A percentile compares a stretch with the other conserved stretches of the same genome.
These are phyloP conservation scores for Trogon melanurus DNA, from an alignment of 2,113 vertebrate species.

Conservation along the genomic window DNA sequence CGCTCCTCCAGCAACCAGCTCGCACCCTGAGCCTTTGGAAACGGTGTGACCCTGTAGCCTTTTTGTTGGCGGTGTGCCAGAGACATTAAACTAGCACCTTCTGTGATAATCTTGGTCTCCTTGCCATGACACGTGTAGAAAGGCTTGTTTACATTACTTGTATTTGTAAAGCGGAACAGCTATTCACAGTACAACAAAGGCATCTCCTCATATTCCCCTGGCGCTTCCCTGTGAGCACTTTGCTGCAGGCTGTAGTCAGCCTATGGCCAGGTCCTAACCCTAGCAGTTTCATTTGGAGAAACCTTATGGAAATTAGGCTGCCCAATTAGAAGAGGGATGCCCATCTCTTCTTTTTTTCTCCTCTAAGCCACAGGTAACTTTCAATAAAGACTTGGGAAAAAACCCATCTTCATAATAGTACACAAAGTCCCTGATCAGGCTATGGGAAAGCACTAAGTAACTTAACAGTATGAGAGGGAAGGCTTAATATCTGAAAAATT, in stretches of 20 bases:
- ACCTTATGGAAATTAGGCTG: neutral
- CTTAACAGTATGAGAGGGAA: neutral
- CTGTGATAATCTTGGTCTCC: neutral
- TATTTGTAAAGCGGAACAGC: neutral
- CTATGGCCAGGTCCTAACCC: neutral
- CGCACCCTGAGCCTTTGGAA: neutral
- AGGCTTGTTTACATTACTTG: neutral
- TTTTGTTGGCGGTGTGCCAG: neutral
- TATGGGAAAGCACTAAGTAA: neutral
- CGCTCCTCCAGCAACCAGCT: neutral
- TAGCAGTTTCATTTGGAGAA: neutral
- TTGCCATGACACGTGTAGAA: neutral
- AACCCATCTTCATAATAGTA: neutral
- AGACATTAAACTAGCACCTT: neutral
- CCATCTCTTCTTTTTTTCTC: neutral
- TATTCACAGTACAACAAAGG: neutral
- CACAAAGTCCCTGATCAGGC: neutral
- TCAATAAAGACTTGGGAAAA: neutral
- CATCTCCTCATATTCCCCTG: neutral
- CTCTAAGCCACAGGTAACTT: neutral
- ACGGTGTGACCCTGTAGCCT: fast-evolving
- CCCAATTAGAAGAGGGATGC: neutral
- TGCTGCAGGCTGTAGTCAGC: neutral
- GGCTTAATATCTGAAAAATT: neutral
- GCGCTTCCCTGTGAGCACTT: fast-evolving